Percentiles rank a stretch among this genome's conserved stretches.
These are phyloP conservation scores for Amphipyra berbera DNA, from an alignment of 2,888 invertebrate genomes.

Conservation along the genomic window DNA sequence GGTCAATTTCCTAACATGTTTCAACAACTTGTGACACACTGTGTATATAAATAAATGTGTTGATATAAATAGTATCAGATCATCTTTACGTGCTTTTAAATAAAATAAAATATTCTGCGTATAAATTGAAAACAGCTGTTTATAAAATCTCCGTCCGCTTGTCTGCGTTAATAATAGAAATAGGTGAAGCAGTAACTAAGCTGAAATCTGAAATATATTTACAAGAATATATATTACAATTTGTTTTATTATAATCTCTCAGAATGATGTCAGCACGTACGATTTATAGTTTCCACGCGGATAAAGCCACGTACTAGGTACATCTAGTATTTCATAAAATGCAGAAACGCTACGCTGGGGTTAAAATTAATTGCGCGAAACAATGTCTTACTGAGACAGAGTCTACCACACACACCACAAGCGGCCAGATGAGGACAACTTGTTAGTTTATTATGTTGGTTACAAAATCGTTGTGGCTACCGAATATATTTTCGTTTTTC, in stretches of 20 bases:
- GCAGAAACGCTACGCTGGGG: conserved; percentile 16
- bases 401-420: conserved; percentile 8
- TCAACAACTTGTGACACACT: not conserved
- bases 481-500: conserved; percentile 8
- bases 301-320: conserved; percentile 7
- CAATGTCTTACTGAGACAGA: conserved; percentile 20
- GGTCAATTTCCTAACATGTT: not conserved
- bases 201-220: no score
- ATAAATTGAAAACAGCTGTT: conserved; percentile 18
- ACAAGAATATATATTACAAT: not conserved
- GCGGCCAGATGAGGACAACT: conserved; percentile 2
- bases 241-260: not conserved
- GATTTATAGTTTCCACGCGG: conserved; percentile 7
- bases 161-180: conserved; percentile 14
- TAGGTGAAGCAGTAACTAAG: not conserved
- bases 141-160: conserved; percentile 19
- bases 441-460: conserved; percentile 15
- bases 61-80: conserved; percentile 31
- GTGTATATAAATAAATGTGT: conserved; percentile 4
- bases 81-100: conserved; percentile 28
- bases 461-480: not conserved
- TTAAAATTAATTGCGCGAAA: conserved; percentile 33
- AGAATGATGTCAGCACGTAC: not conserved
- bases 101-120: conserved; percentile 25
- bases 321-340: conserved; percentile 24